Evolutionary conservation across 2,888 invertebrate species (phyloP), one percentile per base, ranked within the genome.

Genomic region (Spodoptera littoralis): DNA sequence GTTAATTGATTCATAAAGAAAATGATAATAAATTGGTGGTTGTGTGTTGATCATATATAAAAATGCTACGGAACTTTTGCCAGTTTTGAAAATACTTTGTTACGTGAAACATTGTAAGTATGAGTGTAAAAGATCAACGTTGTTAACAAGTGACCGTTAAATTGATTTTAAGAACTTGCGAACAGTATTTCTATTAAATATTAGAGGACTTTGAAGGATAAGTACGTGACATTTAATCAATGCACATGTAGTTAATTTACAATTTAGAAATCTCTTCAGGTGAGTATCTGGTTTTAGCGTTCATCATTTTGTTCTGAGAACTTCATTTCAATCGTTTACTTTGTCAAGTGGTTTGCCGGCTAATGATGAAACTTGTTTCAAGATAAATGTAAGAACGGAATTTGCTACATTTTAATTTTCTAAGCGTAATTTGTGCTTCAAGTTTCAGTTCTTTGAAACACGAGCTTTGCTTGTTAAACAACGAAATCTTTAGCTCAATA

Each of bases 1-100:
- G 90, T 72, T 82, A 70, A 82, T 80, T 76, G 69, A 83, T 83
- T 79, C 73, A 64, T 66, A 66, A 65, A 60, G 53, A 62, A 81
- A 82, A 87, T 87, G 79, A 81, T 73, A 77, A 80, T 79, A 76
- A 80, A 68, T 77, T 77, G 81, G 84, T 84, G 83, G 79, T 84
- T 82, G 71, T 69, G 77, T 77, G 77, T 63, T 70, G 68, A 70
- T 71, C 61, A 73, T 66, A 72, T 52, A 63, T 74, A 76, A 84
- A 81, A 79, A 84, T 84, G 83, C 65, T 69, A 65, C 70, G 59
- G 70, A 80, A 73, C 69, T 61, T 74, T 76, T 56, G 58, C 65
- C 66, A 65, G 70, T 76, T 85, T 82, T 84, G 69, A 85, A 80
- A 74, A 80, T 70, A 76, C 66, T 72, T 76, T 76, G 78, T 73